phyloP scores from a whole-genome alignment of 2,797 vertebrate species.

The Poecile montanus region DNA sequence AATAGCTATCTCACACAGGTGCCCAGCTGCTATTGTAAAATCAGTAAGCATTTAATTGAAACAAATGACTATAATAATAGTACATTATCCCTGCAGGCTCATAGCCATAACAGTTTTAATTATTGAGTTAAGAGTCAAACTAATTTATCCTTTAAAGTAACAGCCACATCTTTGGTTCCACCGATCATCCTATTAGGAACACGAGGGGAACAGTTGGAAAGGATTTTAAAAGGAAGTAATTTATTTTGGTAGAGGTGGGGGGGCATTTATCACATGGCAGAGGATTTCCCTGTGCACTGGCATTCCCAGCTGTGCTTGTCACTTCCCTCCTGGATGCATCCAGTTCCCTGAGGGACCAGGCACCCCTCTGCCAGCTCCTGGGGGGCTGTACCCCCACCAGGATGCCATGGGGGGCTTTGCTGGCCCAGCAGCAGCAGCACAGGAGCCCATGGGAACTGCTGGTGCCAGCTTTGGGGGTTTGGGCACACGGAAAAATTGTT shows the following conservation, averaged over 20 bases:
- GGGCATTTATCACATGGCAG: slow-evolving; percentile 1
- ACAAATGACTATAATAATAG: slow-evolving; percentile 99
- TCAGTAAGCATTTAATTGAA: slow-evolving; percentile 99
- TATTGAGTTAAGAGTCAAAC: slow-evolving; percentile 93
- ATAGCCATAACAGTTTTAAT: slow-evolving; percentile 98
- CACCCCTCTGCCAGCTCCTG: not conserved
- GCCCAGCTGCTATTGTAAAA: slow-evolving; percentile 99
- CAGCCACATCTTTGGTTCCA: slow-evolving; percentile 74
- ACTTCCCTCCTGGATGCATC: not conserved
- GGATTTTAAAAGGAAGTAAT: slow-evolving; percentile 60
- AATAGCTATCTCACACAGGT: slow-evolving; percentile 95
- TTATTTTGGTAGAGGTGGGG: slow-evolving; percentile 35
- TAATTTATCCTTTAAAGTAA: slow-evolving; percentile 95
- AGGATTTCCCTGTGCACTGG: slow-evolving; percentile 9
- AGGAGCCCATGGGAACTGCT: not conserved
- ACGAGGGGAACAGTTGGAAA: slow-evolving; percentile 60
- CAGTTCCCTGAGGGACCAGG: not conserved
- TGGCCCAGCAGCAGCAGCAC: not conserved
- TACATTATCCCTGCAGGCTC: slow-evolving; percentile 99
- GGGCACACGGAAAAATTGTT: not conserved
- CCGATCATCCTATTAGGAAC: slow-evolving; percentile 72
- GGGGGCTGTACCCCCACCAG: not conserved
- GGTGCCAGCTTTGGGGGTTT: not conserved
- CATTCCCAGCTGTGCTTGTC: not conserved
- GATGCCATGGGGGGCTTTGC: not conserved